A percentile compares a stretch with the other conserved stretches of the same genome.
phyloP scores from a whole-genome alignment of 2,113 vertebrate species.

The Hydrolagus affinis region DNA sequence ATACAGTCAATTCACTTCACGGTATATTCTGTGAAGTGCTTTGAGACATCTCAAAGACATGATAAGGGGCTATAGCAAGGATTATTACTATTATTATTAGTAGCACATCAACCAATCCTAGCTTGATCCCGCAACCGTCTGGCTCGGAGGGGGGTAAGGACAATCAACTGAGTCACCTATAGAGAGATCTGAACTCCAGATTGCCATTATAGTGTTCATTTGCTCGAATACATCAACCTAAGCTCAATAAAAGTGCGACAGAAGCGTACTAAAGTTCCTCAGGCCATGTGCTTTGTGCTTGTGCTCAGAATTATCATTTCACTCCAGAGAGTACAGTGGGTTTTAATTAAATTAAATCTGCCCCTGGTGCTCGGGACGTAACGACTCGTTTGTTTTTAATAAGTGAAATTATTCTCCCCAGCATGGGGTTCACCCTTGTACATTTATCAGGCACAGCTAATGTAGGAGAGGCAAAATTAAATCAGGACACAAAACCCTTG shows the following conservation, averaged over 20 bases:
- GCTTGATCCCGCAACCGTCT: too few relatives aligned
- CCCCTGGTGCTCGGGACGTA: background rate
- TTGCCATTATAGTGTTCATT: background rate
- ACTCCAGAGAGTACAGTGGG: background rate
- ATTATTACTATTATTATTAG: too few relatives aligned
- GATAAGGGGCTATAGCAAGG: too few relatives aligned
- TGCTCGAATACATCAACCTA: background rate
- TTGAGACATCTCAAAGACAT: too few relatives aligned
- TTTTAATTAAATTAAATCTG: conserved; percentile 26
- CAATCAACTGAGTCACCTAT: too few relatives aligned
- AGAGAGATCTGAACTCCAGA: too few relatives aligned
- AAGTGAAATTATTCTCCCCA: conserved; percentile 12
- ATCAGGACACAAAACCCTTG: background rate
- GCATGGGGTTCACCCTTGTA: conserved; percentile 3
- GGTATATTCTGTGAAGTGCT: too few relatives aligned
- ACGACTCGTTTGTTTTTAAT: conserved; percentile 18
- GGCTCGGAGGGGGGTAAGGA: too few relatives aligned
- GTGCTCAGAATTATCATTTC: background rate
- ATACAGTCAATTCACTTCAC: too few relatives aligned
- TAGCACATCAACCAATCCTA: too few relatives aligned
- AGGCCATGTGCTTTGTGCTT: background rate
- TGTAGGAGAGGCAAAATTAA: background rate
- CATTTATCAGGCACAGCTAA: conserved; percentile 1
- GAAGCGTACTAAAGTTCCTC: background rate
- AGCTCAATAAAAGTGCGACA: background rate